Base-by-base conservation (phyloP, 1,140 invertebrate genomes). In the Amyelois transitella region DNA sequence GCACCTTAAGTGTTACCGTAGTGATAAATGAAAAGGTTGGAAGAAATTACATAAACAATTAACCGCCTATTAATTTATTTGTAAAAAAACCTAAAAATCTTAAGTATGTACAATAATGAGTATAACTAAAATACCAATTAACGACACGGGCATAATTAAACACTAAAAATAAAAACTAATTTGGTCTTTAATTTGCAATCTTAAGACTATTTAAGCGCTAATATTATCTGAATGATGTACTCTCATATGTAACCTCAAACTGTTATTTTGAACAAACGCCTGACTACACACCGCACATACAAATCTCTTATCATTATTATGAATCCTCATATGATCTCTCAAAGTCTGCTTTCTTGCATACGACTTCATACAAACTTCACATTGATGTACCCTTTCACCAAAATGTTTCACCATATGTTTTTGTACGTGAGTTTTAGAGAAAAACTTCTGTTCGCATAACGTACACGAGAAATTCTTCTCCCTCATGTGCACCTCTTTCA, bases 341-440 rank as follows among this genome's bases (percentile, higher is more conserved):
- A 91, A 74, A 7, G 90, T 90, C 28, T 90, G 90, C 53, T 90
- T 90, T 24, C 89, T 85, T 0, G 89, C 91, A 69, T 90, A 93
- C 61, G 80, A 88, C 58, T 91, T 91, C 28, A 91, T 90, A 68
- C 95, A 96, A 12, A 91, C 83, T 0, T 90, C 89, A 64, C 90
- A 91, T 58, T 93, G 91, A 67, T 95, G 92, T 2, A 94, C 93
- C 54, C 92, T 92, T 58, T 94, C 92, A 0, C 94, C 93, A 0
- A 91, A 92, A 72, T 92, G 91, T 21, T 77, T 86, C 0, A 89
- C 62, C 81, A 90, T 89, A 58, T 91, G 90, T 28, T 84, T 78
- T 8, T 80, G 72, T 0, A 88, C 67, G 6, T 80, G 81, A 0
- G 75, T 74, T 18, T 62, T 72, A 0, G 82, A 83, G 45, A 84